Percentiles rank a stretch among this genome's conserved stretches.
phyloP scores from a whole-genome alignment of 2,797 vertebrate species.

The Sebastes melanostomus region DNA sequence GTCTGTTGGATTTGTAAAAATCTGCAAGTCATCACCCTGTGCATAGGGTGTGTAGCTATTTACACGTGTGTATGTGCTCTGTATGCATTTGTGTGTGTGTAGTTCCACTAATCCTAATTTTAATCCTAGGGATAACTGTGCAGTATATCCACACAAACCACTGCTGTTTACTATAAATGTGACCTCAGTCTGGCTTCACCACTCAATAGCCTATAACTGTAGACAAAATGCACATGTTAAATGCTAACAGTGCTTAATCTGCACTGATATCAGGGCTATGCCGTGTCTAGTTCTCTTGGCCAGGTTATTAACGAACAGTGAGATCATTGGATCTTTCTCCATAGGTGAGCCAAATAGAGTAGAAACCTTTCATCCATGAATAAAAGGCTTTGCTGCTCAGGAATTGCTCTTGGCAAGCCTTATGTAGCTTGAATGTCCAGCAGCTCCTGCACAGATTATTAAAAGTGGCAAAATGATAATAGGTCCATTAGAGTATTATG shows the following conservation, averaged over 20 bases:
- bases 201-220: background rate
- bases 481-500: constrained; percentile 18
- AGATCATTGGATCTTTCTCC: constrained; percentile 36
- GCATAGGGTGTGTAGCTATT: background rate
- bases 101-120: constrained; percentile 13
- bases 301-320: constrained; percentile 50
- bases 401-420: constrained; percentile 46
- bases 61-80: background rate
- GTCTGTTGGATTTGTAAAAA: constrained; percentile 14
- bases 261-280: background rate
- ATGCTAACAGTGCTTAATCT: background rate
- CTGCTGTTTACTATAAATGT: constrained; percentile 37
- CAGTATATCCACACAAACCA: background rate
- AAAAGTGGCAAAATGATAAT: constrained; percentile 35
- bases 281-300: background rate
- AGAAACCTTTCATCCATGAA: constrained; percentile 58
- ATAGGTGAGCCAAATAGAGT: constrained; percentile 59
- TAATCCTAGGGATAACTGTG: constrained; percentile 27
- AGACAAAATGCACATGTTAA: background rate
- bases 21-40: background rate
- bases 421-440: constrained; percentile 37
- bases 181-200: constrained; percentile 21
- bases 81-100: background rate
- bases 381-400: constrained; percentile 66
- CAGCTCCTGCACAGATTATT: constrained; percentile 44